A percentile compares a stretch with the other conserved stretches of the same genome.
Conservation (phyloP, 2,797 vertebrate genomes). For the Poecilia velifera region DNA sequence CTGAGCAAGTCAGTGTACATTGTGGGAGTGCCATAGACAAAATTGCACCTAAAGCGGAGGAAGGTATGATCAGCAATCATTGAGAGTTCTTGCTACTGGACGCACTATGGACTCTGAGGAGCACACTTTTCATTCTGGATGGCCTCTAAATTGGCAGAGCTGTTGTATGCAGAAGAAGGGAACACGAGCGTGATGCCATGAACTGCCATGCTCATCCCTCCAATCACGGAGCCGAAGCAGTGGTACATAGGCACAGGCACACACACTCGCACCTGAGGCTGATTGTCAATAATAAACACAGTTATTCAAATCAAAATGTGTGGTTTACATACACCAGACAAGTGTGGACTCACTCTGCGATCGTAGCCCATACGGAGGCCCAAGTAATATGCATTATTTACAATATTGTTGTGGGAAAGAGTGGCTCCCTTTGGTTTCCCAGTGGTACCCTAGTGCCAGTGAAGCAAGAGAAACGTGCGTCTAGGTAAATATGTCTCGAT, state of each 20-base stretch:
- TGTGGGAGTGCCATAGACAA: slow-evolving; percentile 86
- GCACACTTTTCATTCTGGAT: slow-evolving; percentile 86
- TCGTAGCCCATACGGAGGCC: slow-evolving; percentile 76
- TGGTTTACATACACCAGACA: background rate
- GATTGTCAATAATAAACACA: background rate
- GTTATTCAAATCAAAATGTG: background rate
- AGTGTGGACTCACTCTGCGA: slow-evolving; percentile 70
- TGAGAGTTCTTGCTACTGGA: background rate
- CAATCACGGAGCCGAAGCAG: slow-evolving; percentile 86
- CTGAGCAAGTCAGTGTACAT: slow-evolving; percentile 89
- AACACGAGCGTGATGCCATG: slow-evolving; percentile 84
- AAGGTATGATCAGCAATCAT: background rate
- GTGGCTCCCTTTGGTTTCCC: slow-evolving; percentile 89
- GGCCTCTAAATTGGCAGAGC: slow-evolving; percentile 81
- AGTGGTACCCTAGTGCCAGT: slow-evolving; percentile 85
- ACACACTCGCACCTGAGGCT: slow-evolving; percentile 73
- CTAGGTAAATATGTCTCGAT: background rate
- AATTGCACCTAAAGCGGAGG: slow-evolving; percentile 75
- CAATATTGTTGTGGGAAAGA: slow-evolving; percentile 77
- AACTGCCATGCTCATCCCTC: slow-evolving; percentile 81
- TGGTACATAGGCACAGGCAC: slow-evolving; percentile 86
- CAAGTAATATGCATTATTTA: slow-evolving; percentile 85
- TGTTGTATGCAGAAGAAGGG: slow-evolving; percentile 79
- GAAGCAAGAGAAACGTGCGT: background rate
- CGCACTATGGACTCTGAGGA: background rate